phyloP scores from a whole-genome alignment of 1,140 invertebrate genomes.

The Lasaia peninsularis region DNA sequence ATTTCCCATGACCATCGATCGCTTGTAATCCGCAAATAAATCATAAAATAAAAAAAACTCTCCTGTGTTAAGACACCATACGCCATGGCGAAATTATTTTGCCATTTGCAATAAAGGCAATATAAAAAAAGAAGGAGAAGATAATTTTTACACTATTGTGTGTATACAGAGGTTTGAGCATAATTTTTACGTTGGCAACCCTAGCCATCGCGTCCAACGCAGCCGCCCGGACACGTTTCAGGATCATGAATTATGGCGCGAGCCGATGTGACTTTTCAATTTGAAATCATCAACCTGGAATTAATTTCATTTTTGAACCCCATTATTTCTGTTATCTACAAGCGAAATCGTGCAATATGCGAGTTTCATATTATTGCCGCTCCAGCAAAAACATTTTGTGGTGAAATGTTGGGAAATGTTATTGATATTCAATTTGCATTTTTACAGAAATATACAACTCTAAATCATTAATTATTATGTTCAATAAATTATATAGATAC shows the following conservation, averaged over 20 bases:
- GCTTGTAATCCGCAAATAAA: too few species aligned
- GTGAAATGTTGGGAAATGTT: conserved; percentile 28
- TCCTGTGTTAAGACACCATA: too few species aligned
- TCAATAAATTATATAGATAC: not conserved
- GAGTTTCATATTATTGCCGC: conserved; percentile 65
- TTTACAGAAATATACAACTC: not conserved
- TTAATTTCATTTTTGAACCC: conserved; percentile 78
- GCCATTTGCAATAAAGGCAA: too few species aligned
- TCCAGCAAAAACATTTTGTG: conserved; percentile 63
- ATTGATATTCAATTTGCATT: conserved; percentile 21
- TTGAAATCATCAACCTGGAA: conserved; percentile 78
- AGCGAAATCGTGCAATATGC: conserved; percentile 69
- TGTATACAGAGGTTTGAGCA: not conserved
- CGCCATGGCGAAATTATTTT: too few species aligned
- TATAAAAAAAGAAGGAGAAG: too few species aligned
- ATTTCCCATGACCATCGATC: too few species aligned
- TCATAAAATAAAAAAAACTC: too few species aligned
- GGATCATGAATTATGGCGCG: conserved; percentile 74
- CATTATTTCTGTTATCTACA: conserved; percentile 76
- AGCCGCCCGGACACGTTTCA: conserved; percentile 75
- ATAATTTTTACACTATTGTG: too few species aligned
- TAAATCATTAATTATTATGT: not conserved
- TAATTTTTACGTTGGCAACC: conserved; percentile 38
- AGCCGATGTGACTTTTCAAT: conserved; percentile 77
- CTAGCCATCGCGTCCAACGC: conserved; percentile 58